Base-by-base conservation (phyloP, 1,140 invertebrate genomes). In the Odontomachus brunneus region DNA sequence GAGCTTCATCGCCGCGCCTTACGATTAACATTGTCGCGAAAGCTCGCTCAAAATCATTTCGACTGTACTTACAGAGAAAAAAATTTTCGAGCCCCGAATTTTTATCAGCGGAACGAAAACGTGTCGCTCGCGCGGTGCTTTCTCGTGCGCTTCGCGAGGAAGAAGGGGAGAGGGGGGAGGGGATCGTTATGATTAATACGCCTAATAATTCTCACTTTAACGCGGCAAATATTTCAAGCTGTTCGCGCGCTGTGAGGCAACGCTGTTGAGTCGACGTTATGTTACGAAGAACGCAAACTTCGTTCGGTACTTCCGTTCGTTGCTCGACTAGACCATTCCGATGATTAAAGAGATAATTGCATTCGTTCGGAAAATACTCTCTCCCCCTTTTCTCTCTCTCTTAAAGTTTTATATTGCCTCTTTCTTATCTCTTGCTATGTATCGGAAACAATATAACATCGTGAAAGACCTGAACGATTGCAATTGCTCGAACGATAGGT, bases 281-380 rank as follows among this genome's bases (percentile, higher is more conserved):
- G 22, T 60, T 73, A 15, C 3, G 15, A 60, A 60, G 17, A 60
- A 60, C 38, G 19, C 19, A 48, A 66, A 49, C 24, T 69, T 69
- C n/a, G 66, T 51, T 51, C 11, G 9, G 5, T 44, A 48, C 62
- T 22, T 74, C 14, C 33, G 11, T 49, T 48, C 17, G 17, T 3
- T 26, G 22, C 72, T 74, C 60, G 4, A 15, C 48, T 29, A 51
- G 3, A n/a, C 26, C 29, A 38, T 44, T 53, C 55, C n/a, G 19
- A 73, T 11, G 49, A 71, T 71, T 67, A 49, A 67, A 67, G 44
- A 67, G 22, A 53, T 60, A 74, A 74, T 74, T 60, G 17, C 26
- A 74, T 48, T 74, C 33, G 57, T 60, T 44, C 17, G 19, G 57
- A 62, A 26, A 60, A 74, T 48, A 59, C 38, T 44, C 17, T 44